Evolutionary conservation across 2,797 vertebrate genomes (phyloP).

Genomic region (Trematomus bernacchii): DNA sequence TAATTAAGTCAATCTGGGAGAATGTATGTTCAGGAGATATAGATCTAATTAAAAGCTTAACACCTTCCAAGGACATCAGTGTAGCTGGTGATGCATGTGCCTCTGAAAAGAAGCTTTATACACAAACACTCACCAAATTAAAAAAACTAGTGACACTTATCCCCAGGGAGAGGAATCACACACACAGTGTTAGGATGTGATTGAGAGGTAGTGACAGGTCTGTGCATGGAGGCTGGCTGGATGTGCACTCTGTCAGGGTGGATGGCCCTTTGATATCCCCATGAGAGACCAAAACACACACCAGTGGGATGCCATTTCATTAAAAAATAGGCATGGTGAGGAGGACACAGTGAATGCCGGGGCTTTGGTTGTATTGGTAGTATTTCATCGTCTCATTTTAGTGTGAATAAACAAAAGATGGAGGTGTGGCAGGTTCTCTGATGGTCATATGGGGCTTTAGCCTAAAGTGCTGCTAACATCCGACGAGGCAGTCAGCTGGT

Average conservation of each 20-base stretch:
- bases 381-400: slow-evolving; percentile 42
- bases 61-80: slow-evolving; percentile 40
- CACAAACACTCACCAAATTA: slow-evolving; percentile 16
- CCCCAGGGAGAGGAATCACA: slow-evolving; percentile 37
- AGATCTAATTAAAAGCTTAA: slow-evolving; percentile 58
- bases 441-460: slow-evolving; percentile 23
- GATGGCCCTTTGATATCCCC: slow-evolving; percentile 54
- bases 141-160: slow-evolving; percentile 28
- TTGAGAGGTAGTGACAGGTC: slow-evolving; percentile 61
- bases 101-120: slow-evolving; percentile 21
- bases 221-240: slow-evolving; percentile 29
- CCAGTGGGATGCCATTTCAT: slow-evolving; percentile 35
- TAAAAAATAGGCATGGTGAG: slow-evolving; percentile 2
- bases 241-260: slow-evolving; percentile 38
- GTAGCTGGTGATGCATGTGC: slow-evolving; percentile 1
- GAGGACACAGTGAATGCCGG: slow-evolving; percentile 15
- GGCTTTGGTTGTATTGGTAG: slow-evolving; percentile 43
- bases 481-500: slow-evolving; percentile 59
- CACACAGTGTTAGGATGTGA: slow-evolving; percentile 40
- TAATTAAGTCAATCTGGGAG: slow-evolving; percentile 37
- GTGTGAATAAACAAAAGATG: slow-evolving; percentile 39
- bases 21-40: slow-evolving; percentile 19
- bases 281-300: slow-evolving; percentile 48
- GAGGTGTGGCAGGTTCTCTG: slow-evolving; percentile 35
- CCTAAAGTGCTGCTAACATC: slow-evolving; percentile 30